A percentile compares a stretch with the other conserved stretches of the same genome.
Evolutionary conservation across 2,113 vertebrate species (phyloP).

Genomic region (Eurystomus gularis): DNA sequence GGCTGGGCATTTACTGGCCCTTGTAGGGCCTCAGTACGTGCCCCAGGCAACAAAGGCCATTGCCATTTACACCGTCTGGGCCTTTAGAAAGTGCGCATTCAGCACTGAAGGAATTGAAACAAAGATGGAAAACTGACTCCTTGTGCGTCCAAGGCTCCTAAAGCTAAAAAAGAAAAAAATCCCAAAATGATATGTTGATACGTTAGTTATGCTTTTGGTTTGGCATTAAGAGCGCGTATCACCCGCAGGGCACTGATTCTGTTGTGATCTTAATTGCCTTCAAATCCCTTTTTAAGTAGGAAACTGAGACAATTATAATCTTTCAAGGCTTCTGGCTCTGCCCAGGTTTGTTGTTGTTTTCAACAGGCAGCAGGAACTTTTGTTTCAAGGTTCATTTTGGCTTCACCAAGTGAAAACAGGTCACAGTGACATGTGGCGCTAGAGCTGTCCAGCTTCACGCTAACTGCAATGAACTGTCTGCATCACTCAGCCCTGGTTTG

Average conservation of each 20-base stretch:
- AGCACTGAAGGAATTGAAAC: rapidly evolving
- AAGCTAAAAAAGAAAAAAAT: not conserved
- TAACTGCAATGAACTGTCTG: not conserved
- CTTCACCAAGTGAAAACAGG: not conserved
- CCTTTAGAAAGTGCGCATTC: not conserved
- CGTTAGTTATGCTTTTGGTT: not conserved
- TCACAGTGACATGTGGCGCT: not conserved
- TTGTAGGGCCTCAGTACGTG: not conserved
- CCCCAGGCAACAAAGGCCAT: not conserved
- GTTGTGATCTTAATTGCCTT: not conserved
- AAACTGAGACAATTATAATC: not conserved
- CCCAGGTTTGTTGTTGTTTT: not conserved
- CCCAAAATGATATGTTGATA: not conserved
- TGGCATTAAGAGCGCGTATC: not conserved
- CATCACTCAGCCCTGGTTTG: not conserved
- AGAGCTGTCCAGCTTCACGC: not conserved
- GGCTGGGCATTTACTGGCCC: not conserved
- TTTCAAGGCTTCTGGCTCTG: not conserved
- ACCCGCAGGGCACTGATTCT: not conserved
- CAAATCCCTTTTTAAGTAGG: not conserved
- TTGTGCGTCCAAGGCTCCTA: not conserved
- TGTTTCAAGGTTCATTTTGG: slow-evolving; percentile 16
- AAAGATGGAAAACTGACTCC: not conserved
- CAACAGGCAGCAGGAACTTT: not conserved
- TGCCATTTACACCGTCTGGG: not conserved